Evolutionary conservation across 2,888 invertebrate species (phyloP).

Genomic region (Trachelus stipa): DNA sequence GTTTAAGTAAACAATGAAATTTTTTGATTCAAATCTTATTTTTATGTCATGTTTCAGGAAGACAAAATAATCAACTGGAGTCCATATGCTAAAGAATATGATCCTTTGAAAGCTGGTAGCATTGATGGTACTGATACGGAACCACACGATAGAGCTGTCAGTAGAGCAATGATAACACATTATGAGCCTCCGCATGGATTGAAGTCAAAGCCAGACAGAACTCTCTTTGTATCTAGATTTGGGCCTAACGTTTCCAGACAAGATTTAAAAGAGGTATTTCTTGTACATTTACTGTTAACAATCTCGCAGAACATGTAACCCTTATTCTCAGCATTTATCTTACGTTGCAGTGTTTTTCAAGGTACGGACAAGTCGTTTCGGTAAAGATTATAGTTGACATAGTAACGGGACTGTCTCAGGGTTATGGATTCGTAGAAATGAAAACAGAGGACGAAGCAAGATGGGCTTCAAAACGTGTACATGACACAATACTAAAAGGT

Average conservation of each 20-base stretch:
- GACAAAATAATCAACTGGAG: slow-evolving; percentile 66
- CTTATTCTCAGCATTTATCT: slow-evolving; percentile 48
- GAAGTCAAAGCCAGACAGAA: slow-evolving; percentile 76
- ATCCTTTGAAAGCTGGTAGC: slow-evolving; percentile 86
- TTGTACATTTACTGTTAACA: not conserved
- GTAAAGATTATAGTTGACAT: slow-evolving; percentile 75
- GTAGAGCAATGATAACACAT: slow-evolving; percentile 76
- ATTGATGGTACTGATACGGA: slow-evolving; percentile 88
- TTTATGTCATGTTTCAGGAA: slow-evolving; percentile 21
- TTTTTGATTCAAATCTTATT: not conserved
- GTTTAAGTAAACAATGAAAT: not conserved
- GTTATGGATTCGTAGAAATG: slow-evolving; percentile 90
- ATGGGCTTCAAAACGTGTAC: slow-evolving; percentile 73
- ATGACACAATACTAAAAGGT: slow-evolving; percentile 75
- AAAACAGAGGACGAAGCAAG: slow-evolving; percentile 72
- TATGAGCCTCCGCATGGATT: slow-evolving; percentile 76
- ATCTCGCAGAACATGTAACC: not conserved
- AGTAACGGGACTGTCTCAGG: slow-evolving; percentile 84
- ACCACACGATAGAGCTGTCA: slow-evolving; percentile 83
- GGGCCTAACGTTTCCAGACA: slow-evolving; percentile 75
- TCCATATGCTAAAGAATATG: slow-evolving; percentile 74
- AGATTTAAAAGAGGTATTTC: slow-evolving; percentile 67
- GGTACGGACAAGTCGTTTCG: slow-evolving; percentile 73
- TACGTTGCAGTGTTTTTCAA: slow-evolving; percentile 75
- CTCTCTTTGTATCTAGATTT: slow-evolving; percentile 81